These are phyloP conservation scores for Chrysolina oricalcia DNA, from an alignment of 2,888 invertebrate species.

Conservation along the genomic window DNA sequence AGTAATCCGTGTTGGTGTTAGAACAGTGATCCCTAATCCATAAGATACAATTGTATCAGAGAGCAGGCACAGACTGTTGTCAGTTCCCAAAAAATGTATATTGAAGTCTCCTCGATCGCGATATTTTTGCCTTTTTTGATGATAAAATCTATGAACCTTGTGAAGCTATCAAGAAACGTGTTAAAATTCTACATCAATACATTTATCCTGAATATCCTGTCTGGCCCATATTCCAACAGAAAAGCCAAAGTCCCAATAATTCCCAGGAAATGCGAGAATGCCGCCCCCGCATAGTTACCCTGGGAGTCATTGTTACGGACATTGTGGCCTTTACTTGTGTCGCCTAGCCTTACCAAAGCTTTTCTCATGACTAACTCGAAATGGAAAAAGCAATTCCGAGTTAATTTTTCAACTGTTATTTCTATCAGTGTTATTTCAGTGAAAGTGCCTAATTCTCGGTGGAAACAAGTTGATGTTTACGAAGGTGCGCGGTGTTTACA, in stretches of 20 bases:
- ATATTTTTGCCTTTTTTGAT: no score
- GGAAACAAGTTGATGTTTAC: not conserved
- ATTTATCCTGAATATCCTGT: no score
- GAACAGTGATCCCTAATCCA: no score
- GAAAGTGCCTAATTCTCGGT: not conserved
- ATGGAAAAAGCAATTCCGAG: not conserved
- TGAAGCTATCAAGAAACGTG: no score
- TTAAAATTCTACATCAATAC: no score
- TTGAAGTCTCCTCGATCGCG: no score
- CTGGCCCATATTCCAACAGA: no score
- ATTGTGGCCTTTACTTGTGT: slow-evolving; percentile 2
- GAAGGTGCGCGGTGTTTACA: not conserved
- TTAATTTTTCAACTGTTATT: not conserved
- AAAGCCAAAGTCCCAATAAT: not conserved
- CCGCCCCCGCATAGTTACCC: not conserved
- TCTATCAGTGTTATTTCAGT: slow-evolving; percentile 1
- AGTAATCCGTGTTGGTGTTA: no score
- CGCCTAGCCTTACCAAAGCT: not conserved
- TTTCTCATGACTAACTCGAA: not conserved
- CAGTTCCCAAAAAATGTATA: no score
- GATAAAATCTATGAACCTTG: no score
- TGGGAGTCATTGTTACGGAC: not conserved
- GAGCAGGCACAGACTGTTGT: no score
- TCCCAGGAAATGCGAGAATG: not conserved
- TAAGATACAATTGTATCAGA: no score